These are phyloP conservation scores for Drosophila nannoptera DNA, from an alignment of 1,140 invertebrate genomes.

Conservation along the genomic window DNA sequence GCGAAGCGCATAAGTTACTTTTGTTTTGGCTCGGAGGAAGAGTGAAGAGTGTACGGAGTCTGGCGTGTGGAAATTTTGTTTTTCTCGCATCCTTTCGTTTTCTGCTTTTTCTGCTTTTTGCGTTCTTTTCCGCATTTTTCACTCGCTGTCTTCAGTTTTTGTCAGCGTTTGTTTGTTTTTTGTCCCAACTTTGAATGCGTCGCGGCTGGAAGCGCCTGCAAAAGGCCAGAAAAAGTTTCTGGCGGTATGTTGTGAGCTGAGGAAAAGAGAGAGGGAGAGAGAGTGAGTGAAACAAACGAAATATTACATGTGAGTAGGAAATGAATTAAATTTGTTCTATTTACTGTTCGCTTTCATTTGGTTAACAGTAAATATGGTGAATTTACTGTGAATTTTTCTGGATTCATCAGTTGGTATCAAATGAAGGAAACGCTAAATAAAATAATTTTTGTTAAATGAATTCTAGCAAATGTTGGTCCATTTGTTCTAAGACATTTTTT, in stretches of 20 bases:
- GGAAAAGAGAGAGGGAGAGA: not conserved
- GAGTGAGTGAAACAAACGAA: too few relatives aligned
- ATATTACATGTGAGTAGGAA: too few relatives aligned
- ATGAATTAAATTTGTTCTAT: too few relatives aligned
- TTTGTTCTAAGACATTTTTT: too few relatives aligned
- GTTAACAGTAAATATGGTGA: too few relatives aligned
- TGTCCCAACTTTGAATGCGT: conserved; percentile 12
- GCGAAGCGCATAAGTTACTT: conserved; percentile 13
- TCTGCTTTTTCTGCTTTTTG: conserved; percentile 3
- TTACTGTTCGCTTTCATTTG: too few relatives aligned
- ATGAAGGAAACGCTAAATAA: too few relatives aligned
- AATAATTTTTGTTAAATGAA: too few relatives aligned
- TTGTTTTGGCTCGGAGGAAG: not conserved
- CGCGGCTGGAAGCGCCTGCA: not conserved
- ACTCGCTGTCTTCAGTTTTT: conserved; percentile 4
- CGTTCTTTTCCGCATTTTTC: conserved; percentile 11
- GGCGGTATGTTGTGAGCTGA: not conserved
- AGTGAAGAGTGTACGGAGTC: not conserved
- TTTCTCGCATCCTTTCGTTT: not conserved
- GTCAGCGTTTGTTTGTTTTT: conserved; percentile 5
- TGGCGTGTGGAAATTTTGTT: conserved; percentile 8
- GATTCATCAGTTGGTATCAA: too few relatives aligned
- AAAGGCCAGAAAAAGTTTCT: conserved; percentile 8
- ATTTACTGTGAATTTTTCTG: too few relatives aligned
- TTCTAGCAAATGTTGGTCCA: too few relatives aligned